A percentile compares a stretch with the other conserved stretches of the same genome.
These are phyloP conservation scores for Gasterosteus aculeatus DNA, from an alignment of 2,113 vertebrate species.

Conservation along the genomic window DNA sequence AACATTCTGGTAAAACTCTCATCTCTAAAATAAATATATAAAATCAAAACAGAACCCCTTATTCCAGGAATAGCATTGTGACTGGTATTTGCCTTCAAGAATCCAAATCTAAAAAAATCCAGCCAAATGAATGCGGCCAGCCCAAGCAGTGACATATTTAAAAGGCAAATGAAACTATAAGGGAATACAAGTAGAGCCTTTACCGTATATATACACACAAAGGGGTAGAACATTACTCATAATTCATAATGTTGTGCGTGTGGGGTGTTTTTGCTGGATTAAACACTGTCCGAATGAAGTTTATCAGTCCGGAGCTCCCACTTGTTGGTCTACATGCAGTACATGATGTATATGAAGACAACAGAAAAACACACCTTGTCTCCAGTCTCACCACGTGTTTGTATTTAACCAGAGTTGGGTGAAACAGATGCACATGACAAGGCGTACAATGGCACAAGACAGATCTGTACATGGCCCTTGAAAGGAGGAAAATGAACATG, in stretches of 20 bases:
- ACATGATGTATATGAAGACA: constrained; percentile 22
- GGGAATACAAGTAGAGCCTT: constrained; percentile 43
- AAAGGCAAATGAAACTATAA: constrained; percentile 61
- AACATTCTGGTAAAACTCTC: constrained; percentile 48
- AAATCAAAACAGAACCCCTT: constrained; percentile 53
- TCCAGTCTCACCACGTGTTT: constrained; percentile 31
- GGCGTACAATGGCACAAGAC: constrained; percentile 64
- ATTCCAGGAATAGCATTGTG: constrained; percentile 45
- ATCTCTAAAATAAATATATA: constrained; percentile 73
- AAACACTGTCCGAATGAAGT: constrained; percentile 25
- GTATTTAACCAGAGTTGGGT: constrained; percentile 43
- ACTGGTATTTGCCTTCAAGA: constrained; percentile 31
- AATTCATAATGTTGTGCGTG: constrained; percentile 27
- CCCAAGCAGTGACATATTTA: constrained; percentile 58
- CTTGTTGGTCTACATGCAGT: constrained; percentile 18
- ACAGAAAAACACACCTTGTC: constrained; percentile 23
- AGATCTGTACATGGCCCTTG: constrained; percentile 62
- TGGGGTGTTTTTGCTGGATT: constrained; percentile 32
- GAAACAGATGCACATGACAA: constrained; percentile 59
- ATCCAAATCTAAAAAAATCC: constrained; percentile 29
- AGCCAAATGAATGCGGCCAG: constrained; percentile 30
- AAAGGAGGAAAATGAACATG: constrained; percentile 49
- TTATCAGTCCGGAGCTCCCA: constrained; percentile 1
- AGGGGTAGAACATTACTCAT: constrained; percentile 25
- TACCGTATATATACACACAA: constrained; percentile 59